Base-by-base conservation (phyloP, 2,797 vertebrate genomes). In the Urocyon cinereoargenteus region DNA sequence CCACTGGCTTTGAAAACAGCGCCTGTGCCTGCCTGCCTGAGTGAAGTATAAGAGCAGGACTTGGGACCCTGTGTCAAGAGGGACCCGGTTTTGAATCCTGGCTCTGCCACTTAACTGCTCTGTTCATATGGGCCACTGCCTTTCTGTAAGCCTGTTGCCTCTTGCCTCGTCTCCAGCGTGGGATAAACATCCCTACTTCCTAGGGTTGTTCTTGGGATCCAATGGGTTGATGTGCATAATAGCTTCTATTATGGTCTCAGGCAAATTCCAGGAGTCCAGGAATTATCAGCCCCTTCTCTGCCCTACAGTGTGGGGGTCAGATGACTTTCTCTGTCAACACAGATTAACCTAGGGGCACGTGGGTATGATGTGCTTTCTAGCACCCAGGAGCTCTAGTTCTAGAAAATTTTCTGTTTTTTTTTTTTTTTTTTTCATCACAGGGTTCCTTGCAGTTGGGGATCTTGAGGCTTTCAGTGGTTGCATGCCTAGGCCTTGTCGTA, bases 31-130 rank as follows among this genome's bases (percentile, higher is more conserved):
- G 40, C 40, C 40, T 8, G 40, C 7, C 40, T 1, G 10, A 77
- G 19, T 2, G 51, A 22, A 66, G 13, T 45, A 15, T 40, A 5
- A 45, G 55, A 77, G 53, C 31, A 19, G 64, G n/a, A 28, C 28
- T 31, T n/a, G 0, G 22, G 15, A 19, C 21, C 51, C 73, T 3
- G 5, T 40, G 16, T 24, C 3, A 0, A 19, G 26, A 18, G 31
- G 15, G 61, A 15, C 62, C 45, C 34, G 34, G 78, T 53, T 82
- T 72, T n/a, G 85, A 94, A 57, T n/a, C 51, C 45, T 2, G 22
- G 16, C 31, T 51, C 70, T 77, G 75, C 40, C 15, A 10, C 57
- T 45, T 19, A 26, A 26, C 2, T 31, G 21, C 36, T n/a, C 34
- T 66, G 49, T 72, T 49, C 28, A 10, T 28, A 14, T 40, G 45